Percentiles rank a stretch among this genome's conserved stretches.
Evolutionary conservation across 2,888 invertebrate species (phyloP).

Genomic region (Melanotus villosus): DNA sequence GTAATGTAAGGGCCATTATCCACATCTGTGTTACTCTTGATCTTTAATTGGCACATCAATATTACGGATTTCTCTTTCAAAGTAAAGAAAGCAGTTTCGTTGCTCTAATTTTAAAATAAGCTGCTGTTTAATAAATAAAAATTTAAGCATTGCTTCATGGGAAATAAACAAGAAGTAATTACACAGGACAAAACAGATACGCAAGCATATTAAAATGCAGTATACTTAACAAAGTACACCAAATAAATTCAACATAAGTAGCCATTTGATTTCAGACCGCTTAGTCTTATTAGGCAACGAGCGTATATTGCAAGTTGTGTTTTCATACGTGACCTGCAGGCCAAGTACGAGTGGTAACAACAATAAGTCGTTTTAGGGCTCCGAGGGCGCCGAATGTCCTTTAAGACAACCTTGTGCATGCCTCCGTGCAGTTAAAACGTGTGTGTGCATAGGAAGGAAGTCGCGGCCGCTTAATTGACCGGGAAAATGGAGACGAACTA

Average conservation of each 20-base stretch:
- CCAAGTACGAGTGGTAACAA: constrained; percentile 37
- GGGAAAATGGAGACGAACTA: no score
- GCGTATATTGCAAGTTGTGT: constrained; percentile 46
- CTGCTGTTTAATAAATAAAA: no score
- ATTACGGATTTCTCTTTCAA: no score
- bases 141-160: no score
- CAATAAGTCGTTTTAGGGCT: constrained; percentile 41
- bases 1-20: no score
- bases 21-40: no score
- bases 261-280: constrained; percentile 36
- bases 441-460: constrained; percentile 37
- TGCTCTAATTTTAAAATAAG: no score
- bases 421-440: background rate
- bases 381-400: constrained; percentile 51
- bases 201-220: constrained; percentile 30
- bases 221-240: constrained; percentile 18
- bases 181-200: background rate
- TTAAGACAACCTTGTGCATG: constrained; percentile 45
- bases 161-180: background rate
- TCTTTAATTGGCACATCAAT: no score
- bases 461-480: constrained; percentile 5
- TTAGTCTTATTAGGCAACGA: constrained; percentile 46
- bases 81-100: no score
- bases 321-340: constrained; percentile 49
- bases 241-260: constrained; percentile 30